phyloP scores from a whole-genome alignment of 2,113 vertebrate genomes.

The Noctilio leporinus region DNA sequence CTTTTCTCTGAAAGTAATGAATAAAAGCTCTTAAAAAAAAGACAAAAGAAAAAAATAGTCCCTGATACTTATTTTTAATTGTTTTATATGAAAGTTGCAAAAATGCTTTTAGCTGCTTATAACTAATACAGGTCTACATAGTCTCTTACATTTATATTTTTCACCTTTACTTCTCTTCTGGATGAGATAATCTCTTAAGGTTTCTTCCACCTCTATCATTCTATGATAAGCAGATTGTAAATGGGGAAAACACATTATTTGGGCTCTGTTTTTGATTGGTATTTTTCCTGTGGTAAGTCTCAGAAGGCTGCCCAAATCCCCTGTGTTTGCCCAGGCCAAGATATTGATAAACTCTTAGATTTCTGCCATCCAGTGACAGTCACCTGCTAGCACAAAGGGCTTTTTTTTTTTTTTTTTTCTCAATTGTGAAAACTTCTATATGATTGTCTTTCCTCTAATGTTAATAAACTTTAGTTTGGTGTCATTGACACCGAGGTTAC shows the following conservation, averaged over 20 bases:
- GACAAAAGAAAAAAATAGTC: not conserved
- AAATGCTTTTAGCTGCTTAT: not conserved
- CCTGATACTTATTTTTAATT: not conserved
- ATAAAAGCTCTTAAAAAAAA: too few relatives aligned
- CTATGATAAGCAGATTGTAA: not conserved
- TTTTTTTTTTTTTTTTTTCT: too few relatives aligned
- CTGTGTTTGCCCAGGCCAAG: not conserved
- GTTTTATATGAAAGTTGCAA: not conserved
- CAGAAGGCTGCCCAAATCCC: not conserved
- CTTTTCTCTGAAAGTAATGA: too few relatives aligned
- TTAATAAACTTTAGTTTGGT: not conserved
- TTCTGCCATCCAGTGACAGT: not conserved
- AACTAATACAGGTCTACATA: not conserved
- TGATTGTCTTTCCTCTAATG: not conserved
- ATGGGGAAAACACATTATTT: not conserved
- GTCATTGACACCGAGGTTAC: not conserved
- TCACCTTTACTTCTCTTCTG: not conserved
- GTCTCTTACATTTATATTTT: not conserved
- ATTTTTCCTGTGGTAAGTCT: constrained; percentile 33
- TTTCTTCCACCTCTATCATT: not conserved
- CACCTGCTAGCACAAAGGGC: not conserved
- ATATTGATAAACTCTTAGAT: not conserved
- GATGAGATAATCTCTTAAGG: not conserved
- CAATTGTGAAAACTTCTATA: not conserved
- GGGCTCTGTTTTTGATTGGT: not conserved